phyloP scores from a whole-genome alignment of 2,888 invertebrate genomes.

The Leptinotarsa haldemani region DNA sequence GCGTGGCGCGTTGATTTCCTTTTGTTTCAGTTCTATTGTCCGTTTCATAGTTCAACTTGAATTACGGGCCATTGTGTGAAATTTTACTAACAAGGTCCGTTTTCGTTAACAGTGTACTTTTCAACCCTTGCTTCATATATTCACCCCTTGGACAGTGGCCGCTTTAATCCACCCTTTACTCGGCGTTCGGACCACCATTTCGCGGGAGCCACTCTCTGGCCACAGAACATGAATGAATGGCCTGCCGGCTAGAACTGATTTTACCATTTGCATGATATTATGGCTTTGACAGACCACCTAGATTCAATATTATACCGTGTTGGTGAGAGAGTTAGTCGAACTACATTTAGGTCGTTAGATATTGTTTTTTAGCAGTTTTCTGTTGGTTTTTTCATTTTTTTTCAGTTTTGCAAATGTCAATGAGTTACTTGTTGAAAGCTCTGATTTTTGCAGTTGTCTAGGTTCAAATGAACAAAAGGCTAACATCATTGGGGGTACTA shows the following conservation, averaged over 20 bases:
- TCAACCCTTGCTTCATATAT: slow-evolving; percentile 65
- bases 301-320: slow-evolving; percentile 14
- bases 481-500: neutral
- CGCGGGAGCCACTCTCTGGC: slow-evolving; percentile 47
- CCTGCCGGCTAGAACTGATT: slow-evolving; percentile 37
- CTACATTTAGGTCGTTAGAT: too few species aligned
- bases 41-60: slow-evolving; percentile 55
- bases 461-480: too few species aligned
- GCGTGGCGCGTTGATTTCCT: slow-evolving; percentile 46
- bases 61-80: slow-evolving; percentile 55
- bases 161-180: slow-evolving; percentile 61
- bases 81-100: slow-evolving; percentile 59
- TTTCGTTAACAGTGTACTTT: slow-evolving; percentile 60
- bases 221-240: slow-evolving; percentile 39
- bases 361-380: too few species aligned
- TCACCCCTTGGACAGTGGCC: slow-evolving; percentile 65
- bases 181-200: slow-evolving; percentile 52
- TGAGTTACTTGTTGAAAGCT: too few species aligned
- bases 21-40: slow-evolving; percentile 51
- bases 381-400: too few species aligned
- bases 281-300: slow-evolving; percentile 19
- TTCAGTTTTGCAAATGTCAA: too few species aligned
- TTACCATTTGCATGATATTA: slow-evolving; percentile 39
- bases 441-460: too few species aligned
- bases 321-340: neutral